Percentiles rank a stretch among this genome's conserved stretches.
Conservation (phyloP, 1,140 invertebrate genomes). For the Melanaphis sacchari region DNA sequence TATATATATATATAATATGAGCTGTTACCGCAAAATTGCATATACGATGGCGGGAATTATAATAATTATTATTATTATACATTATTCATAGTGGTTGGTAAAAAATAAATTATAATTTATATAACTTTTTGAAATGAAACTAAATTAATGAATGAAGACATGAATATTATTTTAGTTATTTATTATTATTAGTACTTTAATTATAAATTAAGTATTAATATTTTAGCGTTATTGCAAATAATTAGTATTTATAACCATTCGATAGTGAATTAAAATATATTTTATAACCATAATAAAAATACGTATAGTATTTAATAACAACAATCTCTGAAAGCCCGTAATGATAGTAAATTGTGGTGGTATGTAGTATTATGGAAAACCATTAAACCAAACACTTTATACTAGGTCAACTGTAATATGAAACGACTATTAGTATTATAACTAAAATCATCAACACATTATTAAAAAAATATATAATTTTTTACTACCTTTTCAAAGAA, state of each 20-base stretch:
- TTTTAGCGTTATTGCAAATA: too few species aligned
- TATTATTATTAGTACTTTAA: too few species aligned
- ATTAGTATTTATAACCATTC: too few species aligned
- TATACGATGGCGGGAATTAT: not conserved
- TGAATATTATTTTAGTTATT: too few species aligned
- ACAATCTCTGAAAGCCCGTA: not conserved
- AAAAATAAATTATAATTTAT: not conserved
- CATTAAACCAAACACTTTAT: slow-evolving; percentile 1
- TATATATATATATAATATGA: too few species aligned
- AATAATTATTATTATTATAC: not conserved
- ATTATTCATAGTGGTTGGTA: not conserved
- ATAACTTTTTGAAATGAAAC: not conserved
- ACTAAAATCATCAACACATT: slow-evolving; percentile 12
- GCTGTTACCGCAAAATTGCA: not conserved
- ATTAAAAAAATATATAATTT: slow-evolving; percentile 34
- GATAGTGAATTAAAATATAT: too few species aligned
- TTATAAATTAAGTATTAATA: not conserved
- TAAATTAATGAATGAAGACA: not conserved
- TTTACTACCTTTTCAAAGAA: not conserved
- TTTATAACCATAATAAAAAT: not conserved
- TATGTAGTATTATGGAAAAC: slow-evolving; percentile 13
- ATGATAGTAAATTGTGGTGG: not conserved
- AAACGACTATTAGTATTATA: slow-evolving; percentile 1
- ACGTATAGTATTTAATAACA: not conserved
- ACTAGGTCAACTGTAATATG: slow-evolving; percentile 4